Percentiles rank a stretch among this genome's conserved stretches.
These are phyloP conservation scores for Drosophila kanapiae DNA, from an alignment of 1,140 invertebrate genomes.

Conservation along the genomic window DNA sequence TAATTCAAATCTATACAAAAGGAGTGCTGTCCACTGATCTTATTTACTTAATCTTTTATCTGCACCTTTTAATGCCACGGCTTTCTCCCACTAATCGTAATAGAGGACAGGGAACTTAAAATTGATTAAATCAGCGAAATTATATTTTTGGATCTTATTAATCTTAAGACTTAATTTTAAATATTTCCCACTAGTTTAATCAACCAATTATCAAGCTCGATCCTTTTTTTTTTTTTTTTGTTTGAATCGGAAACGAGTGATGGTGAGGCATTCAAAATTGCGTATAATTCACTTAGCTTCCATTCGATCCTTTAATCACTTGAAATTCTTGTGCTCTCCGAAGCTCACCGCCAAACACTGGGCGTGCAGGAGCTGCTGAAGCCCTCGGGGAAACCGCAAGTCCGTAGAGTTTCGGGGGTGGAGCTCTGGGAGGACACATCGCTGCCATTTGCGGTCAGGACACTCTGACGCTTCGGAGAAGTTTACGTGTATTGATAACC, in stretches of 20 bases:
- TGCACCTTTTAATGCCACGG: neutral
- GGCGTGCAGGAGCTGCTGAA: neutral
- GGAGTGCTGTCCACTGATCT: too few relatives aligned
- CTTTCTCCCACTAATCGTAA: neutral
- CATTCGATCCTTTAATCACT: conserved; percentile 31
- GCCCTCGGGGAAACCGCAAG: conserved; percentile 25
- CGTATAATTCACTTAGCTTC: conserved; percentile 22
- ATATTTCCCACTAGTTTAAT: neutral
- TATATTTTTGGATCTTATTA: neutral
- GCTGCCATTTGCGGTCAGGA: conserved; percentile 68
- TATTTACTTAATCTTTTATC: neutral
- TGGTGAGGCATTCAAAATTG: neutral
- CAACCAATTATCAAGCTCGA: neutral
- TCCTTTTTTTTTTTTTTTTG: neutral
- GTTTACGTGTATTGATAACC: conserved; percentile 59
- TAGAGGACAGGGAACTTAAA: too few relatives aligned
- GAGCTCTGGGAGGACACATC: conserved; percentile 22
- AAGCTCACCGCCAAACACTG: conserved; percentile 9
- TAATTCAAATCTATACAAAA: neutral
- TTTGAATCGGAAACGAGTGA: neutral
- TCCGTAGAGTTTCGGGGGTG: conserved; percentile 37
- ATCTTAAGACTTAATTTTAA: neutral
- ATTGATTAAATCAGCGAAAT: neutral
- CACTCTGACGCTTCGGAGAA: conserved; percentile 31
- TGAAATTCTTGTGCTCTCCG: conserved; percentile 26